Base-by-base conservation (phyloP, 2,113 vertebrate species). In the human (Homo sapiens) region DNA sequence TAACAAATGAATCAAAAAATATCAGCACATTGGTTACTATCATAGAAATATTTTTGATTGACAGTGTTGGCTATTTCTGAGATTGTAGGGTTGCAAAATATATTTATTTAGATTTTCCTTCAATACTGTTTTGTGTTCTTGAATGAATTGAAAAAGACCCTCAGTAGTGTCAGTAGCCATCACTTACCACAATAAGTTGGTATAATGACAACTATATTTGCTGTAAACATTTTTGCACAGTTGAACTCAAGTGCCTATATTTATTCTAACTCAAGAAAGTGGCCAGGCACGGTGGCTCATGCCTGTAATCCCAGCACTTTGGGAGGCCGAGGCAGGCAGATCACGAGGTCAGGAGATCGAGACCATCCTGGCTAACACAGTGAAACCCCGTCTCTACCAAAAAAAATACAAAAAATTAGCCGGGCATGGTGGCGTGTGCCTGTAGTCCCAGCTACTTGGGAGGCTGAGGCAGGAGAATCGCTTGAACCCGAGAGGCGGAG, bases 11-110 rank as follows among this genome's bases (percentile, higher is more conserved):
- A 72, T 90, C 50, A 87, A 92, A 92, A 94, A 68, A 70, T 23
- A 55, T 48, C 8, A 76, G 64, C 22, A 55, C 57, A 84, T 1
- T 84, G 38, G 6, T 61, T 73, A 92, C 43, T 50, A 38, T 55
- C 20, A 64, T 18, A 50, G 27, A 81, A 57, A 76, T 45, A 80
- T 38, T 89, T 93, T 48, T 87, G n/a, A 93, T 17, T 90, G 35
- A 87, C 55, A 78, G 35, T 45, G 92, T 1, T 84, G 57, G 61
- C 35, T 90, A 55, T 88, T 97, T 88, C 72, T 96, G 55, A 84
- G 27, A 76, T 1, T n/a, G 22, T 0, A 52, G 48, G 40, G 86
- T 45, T 64, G 38, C 48, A 22, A 83, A 90, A 73, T 48, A 40
- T 50, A 64, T 22, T 32, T 38, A 40, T 59, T 86, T 64, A 64